Evolutionary conservation across 2,888 invertebrate genomes (phyloP).

Genomic region (Nudaria mundana): DNA sequence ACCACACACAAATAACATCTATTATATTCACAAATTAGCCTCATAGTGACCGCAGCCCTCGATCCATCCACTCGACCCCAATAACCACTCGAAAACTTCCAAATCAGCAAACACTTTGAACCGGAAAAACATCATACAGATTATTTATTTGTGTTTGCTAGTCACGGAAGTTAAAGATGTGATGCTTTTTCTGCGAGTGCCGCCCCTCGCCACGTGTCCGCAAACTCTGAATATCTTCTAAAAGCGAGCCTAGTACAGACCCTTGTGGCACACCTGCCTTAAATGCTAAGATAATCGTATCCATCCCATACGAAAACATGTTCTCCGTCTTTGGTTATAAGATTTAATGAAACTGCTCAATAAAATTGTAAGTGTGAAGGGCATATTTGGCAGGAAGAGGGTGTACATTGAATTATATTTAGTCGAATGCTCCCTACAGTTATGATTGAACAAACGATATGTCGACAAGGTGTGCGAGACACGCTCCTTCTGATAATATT

Average conservation of each 20-base stretch:
- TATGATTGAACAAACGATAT: constrained; percentile 74
- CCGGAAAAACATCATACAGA: constrained; percentile 78
- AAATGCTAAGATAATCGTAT: constrained; percentile 29
- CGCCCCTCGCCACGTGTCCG: constrained; percentile 74
- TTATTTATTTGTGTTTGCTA: constrained; percentile 76
- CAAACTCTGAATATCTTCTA: constrained; percentile 73
- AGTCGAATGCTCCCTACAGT: constrained; percentile 71
- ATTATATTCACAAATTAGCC: constrained; percentile 33
- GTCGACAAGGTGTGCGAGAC: constrained; percentile 71
- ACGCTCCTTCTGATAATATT: constrained; percentile 50
- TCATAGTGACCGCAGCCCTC: constrained; percentile 31
- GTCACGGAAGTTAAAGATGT: constrained; percentile 73
- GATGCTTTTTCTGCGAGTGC: constrained; percentile 68
- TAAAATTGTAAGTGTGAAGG: constrained; percentile 46
- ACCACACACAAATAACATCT: constrained; percentile 21
- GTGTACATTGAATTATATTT: constrained; percentile 79
- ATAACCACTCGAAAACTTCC: constrained; percentile 59
- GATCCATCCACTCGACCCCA: constrained; percentile 52
- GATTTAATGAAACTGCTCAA: constrained; percentile 21
- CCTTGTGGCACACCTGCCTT: constrained; percentile 75
- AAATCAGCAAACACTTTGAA: constrained; percentile 63
- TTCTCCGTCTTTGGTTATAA: constrained; percentile 43
- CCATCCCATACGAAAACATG: constrained; percentile 26
- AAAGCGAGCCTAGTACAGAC: constrained; percentile 63
- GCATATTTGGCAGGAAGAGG: constrained; percentile 80